A percentile compares a stretch with the other conserved stretches of the same genome.
Evolutionary conservation across 2,888 invertebrate genomes (phyloP).

Genomic region (Conus canariensis): DNA sequence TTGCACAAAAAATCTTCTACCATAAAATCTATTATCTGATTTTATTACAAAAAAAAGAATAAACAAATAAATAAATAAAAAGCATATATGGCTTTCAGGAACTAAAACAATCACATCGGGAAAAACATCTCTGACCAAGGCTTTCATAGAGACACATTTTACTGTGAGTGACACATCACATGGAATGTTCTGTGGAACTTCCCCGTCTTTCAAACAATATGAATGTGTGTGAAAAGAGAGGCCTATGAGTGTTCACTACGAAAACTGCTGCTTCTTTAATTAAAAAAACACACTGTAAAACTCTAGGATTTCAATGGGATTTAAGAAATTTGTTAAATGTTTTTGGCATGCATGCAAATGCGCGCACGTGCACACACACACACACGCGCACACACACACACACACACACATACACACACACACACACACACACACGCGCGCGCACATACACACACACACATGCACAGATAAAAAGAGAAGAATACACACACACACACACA

Average conservation of each 20-base stretch:
- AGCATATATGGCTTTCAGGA: too few relatives aligned
- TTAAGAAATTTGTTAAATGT: not conserved
- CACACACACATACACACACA: not conserved
- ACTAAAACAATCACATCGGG: too few relatives aligned
- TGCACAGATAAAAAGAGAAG: not conserved
- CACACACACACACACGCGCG: not conserved
- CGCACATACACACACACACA: not conserved
- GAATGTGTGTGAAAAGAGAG: not conserved
- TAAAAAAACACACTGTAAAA: not conserved
- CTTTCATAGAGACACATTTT: too few relatives aligned
- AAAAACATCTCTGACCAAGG: too few relatives aligned
- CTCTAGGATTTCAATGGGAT: not conserved
- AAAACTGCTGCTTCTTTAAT: too few relatives aligned
- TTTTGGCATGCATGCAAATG: not conserved
- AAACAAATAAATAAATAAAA: too few relatives aligned
- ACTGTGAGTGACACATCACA: too few relatives aligned
- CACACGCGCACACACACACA: not conserved
- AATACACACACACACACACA: conserved; percentile 1
- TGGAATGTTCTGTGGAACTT: too few relatives aligned
- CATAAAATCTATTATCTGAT: too few relatives aligned
- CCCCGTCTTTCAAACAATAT: too few relatives aligned
- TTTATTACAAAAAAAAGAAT: too few relatives aligned
- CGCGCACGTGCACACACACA: not conserved
- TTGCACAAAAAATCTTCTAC: too few relatives aligned
- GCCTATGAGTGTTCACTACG: not conserved